Evolutionary conservation across 2,113 vertebrate genomes (phyloP).

Genomic region (Petroica traversi): DNA sequence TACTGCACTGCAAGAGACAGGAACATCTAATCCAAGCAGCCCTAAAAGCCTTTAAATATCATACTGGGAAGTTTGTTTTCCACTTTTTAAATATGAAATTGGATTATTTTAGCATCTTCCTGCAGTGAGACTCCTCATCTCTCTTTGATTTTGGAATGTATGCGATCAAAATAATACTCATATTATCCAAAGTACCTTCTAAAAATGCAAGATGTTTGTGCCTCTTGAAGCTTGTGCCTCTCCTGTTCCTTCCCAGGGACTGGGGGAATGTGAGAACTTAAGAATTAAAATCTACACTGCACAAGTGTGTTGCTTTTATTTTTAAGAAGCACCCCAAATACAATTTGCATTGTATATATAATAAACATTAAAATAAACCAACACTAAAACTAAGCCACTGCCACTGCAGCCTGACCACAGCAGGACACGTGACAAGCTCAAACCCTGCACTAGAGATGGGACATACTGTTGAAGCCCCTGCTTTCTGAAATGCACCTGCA

Average conservation of each 20-base stretch:
- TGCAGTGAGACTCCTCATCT: not conserved
- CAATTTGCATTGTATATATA: not conserved
- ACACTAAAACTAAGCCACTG: not conserved
- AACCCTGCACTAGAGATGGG: not conserved
- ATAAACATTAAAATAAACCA: not conserved
- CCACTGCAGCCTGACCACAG: not conserved
- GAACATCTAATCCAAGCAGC: not conserved
- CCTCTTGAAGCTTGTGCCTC: not conserved
- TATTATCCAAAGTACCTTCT: not conserved
- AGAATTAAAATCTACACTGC: not conserved
- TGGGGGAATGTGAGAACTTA: not conserved
- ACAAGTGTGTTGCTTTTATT: not conserved
- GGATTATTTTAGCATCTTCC: not conserved
- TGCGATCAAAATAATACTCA: not conserved
- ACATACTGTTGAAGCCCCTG: not conserved
- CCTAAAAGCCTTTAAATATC: not conserved
- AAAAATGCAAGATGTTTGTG: not conserved
- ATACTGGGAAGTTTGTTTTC: not conserved
- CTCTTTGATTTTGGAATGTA: not conserved
- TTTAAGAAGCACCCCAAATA: not conserved
- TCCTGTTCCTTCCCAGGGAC: not conserved
- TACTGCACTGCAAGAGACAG: not conserved
- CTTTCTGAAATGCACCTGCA: not conserved
- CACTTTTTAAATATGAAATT: not conserved
- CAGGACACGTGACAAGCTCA: not conserved